phyloP scores from a whole-genome alignment of 1,140 invertebrate genomes.

The Ectropis grisescens region DNA sequence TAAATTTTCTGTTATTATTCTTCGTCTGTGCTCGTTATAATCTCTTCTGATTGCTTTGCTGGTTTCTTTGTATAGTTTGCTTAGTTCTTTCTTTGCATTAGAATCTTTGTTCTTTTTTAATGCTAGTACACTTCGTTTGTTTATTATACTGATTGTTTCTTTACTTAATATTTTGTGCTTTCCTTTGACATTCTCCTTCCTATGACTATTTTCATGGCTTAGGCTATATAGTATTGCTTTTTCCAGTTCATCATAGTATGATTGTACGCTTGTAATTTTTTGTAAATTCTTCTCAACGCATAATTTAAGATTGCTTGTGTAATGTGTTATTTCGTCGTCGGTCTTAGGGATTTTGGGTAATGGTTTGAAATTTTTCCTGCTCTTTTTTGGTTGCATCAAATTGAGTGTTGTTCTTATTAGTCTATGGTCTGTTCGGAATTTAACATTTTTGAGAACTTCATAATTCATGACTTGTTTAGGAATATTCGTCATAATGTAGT shows the following conservation, averaged over 20 bases:
- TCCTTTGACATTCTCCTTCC: too few relatives aligned
- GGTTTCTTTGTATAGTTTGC: constrained; percentile 2
- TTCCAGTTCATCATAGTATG: too few relatives aligned
- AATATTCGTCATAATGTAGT: constrained; percentile 1
- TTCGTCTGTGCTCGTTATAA: constrained; percentile 1
- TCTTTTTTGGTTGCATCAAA: neutral
- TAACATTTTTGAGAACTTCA: constrained; percentile 1
- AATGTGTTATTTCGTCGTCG: too few relatives aligned
- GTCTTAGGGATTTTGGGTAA: neutral
- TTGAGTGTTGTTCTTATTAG: neutral
- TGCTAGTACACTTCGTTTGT: too few relatives aligned
- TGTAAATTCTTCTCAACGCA: too few relatives aligned
- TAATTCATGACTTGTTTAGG: neutral
- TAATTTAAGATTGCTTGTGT: too few relatives aligned
- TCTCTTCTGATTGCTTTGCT: constrained; percentile 2
- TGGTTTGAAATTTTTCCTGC: constrained; percentile 1
- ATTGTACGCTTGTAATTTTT: too few relatives aligned
- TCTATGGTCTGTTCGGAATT: constrained; percentile 1
- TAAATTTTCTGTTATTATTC: neutral
- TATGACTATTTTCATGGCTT: too few relatives aligned
- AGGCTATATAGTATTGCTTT: too few relatives aligned
- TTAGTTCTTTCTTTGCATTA: constrained; percentile 3
- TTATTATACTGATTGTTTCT: too few relatives aligned
- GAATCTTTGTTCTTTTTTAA: too few relatives aligned
- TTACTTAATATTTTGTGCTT: too few relatives aligned